These are phyloP conservation scores for Peromyscus aztecus DNA, from an alignment of 2,797 vertebrate genomes.

Conservation along the genomic window DNA sequence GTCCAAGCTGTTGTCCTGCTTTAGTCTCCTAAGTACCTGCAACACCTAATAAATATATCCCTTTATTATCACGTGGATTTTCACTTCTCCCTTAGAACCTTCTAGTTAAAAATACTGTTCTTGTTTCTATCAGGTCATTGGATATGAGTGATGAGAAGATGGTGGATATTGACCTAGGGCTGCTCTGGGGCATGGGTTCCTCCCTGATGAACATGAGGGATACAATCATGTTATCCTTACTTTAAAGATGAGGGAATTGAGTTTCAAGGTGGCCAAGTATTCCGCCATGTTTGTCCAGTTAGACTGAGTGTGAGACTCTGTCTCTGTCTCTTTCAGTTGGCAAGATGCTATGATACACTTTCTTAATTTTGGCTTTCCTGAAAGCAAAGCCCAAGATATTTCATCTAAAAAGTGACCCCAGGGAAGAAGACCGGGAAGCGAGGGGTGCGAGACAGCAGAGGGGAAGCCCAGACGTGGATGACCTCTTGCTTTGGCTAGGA, in stretches of 20 bases:
- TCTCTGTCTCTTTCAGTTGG: not conserved
- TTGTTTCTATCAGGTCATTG: not conserved
- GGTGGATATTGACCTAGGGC: not conserved
- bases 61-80: not conserved
- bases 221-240: too few relatives aligned
- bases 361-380: not conserved
- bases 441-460: not conserved
- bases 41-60: not conserved
- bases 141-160: not conserved
- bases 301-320: not conserved
- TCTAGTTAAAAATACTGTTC: not conserved
- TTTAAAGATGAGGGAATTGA: not conserved
- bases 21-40: not conserved
- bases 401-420: constrained; percentile 37
- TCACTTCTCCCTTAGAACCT: not conserved
- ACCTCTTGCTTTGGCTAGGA: not conserved
- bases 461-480: not conserved
- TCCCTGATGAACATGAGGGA: not conserved
- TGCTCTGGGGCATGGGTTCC: rapidly evolving
- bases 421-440: not conserved
- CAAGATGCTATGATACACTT: not conserved
- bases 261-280: not conserved
- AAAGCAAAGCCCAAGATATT: not conserved
- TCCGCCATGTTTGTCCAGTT: not conserved
- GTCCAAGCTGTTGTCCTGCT: not conserved